These are phyloP conservation scores for Polydrusus pterygomalis DNA, from an alignment of 2,888 invertebrate species.

Conservation along the genomic window DNA sequence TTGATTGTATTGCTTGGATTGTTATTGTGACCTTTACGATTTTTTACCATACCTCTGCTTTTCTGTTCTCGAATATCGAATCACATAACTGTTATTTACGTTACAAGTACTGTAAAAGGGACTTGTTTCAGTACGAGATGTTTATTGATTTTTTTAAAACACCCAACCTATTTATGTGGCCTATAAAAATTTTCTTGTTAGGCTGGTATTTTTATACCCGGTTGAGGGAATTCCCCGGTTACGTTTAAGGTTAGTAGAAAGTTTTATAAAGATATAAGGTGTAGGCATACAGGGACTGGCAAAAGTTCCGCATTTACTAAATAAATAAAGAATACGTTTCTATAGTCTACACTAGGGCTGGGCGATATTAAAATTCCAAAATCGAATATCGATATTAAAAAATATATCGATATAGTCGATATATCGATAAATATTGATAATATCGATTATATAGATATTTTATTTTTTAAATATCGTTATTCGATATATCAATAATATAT, in stretches of 20 bases:
- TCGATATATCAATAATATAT: too few species aligned
- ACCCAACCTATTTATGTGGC: background rate
- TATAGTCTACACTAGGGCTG: too few species aligned
- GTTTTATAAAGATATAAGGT: background rate
- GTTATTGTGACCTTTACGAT: background rate
- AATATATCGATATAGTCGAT: too few species aligned
- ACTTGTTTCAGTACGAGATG: too few species aligned
- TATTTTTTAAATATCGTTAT: too few species aligned
- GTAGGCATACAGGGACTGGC: constrained; percentile 5
- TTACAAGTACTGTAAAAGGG: background rate
- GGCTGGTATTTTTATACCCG: constrained; percentile 4
- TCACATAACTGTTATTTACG: background rate
- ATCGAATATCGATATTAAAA: too few species aligned
- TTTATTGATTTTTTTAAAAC: background rate
- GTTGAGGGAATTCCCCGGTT: background rate
- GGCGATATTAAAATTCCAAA: too few species aligned
- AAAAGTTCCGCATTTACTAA: background rate
- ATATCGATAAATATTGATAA: too few species aligned
- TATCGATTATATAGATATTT: too few species aligned
- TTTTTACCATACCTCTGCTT: background rate
- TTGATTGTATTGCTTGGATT: background rate
- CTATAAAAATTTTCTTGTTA: constrained; percentile 9
- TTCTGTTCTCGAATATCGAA: background rate
- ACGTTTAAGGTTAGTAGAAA: background rate
- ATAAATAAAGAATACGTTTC: too few species aligned